phyloP scores from a whole-genome alignment of 2,113 vertebrate species.

The Australoheros scitulus region DNA sequence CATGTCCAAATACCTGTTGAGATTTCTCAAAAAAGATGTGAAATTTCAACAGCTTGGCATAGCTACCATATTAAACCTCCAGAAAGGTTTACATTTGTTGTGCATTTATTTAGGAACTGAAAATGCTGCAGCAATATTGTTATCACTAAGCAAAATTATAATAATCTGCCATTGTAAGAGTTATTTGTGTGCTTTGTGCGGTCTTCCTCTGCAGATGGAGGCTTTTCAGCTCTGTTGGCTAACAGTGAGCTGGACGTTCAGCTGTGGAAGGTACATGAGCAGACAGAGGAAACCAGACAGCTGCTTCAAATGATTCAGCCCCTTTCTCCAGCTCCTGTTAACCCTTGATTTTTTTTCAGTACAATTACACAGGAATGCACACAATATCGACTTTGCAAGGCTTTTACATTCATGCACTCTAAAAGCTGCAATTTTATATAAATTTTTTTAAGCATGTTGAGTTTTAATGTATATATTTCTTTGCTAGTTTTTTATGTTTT shows the following conservation, averaged over 20 bases:
- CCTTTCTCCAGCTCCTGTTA: conserved; percentile 7
- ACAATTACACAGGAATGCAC: not conserved
- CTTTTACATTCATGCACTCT: not conserved
- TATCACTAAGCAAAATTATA: not conserved
- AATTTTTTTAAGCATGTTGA: not conserved
- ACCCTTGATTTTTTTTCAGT: not conserved
- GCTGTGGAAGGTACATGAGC: conserved; percentile 41
- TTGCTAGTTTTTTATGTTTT: not conserved
- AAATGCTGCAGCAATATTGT: not conserved
- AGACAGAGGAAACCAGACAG: conserved; percentile 57
- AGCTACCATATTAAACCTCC: conserved; percentile 46
- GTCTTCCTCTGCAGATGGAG: conserved; percentile 48
- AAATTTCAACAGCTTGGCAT: conserved; percentile 64
- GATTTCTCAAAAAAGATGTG: conserved; percentile 59
- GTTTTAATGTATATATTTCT: not conserved
- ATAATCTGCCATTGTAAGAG: not conserved
- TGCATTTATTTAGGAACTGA: not conserved
- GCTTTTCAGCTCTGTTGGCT: conserved; percentile 40
- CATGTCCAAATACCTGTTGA: conserved; percentile 41
- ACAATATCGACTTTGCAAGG: not conserved
- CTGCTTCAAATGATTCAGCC: conserved; percentile 53
- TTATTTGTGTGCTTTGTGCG: not conserved
- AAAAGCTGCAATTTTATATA: not conserved
- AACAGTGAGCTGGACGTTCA: conserved; percentile 47
- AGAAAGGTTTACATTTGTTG: conserved; percentile 46